Evolutionary conservation across 2,888 invertebrate genomes (phyloP).

Genomic region (Sycophila texana): DNA sequence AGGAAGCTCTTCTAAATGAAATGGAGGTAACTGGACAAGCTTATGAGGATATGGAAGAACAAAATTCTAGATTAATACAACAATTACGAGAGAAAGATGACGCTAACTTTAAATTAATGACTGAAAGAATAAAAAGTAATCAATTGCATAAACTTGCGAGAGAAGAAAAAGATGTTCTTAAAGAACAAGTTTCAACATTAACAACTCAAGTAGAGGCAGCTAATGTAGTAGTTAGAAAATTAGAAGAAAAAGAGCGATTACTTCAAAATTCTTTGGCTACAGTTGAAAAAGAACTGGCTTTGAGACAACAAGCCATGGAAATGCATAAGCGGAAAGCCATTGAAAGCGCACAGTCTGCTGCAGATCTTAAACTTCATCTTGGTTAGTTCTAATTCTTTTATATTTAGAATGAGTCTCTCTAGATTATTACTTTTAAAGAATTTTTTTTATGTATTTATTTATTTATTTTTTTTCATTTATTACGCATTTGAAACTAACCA

Average conservation of each 20-base stretch:
- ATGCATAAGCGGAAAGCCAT: conserved; percentile 98
- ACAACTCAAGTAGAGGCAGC: conserved; percentile 96
- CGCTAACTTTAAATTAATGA: conserved; percentile 99
- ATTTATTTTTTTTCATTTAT: too few species aligned
- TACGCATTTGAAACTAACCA: too few species aligned
- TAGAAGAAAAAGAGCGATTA: conserved; percentile 97
- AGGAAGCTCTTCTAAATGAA: conserved; percentile 96
- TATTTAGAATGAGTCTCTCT: conserved; percentile 8
- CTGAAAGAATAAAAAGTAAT: conserved; percentile 96
- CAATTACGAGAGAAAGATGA: conserved; percentile 98
- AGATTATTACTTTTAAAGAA: not conserved
- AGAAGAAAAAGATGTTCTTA: conserved; percentile 95
- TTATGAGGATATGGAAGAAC: conserved; percentile 99
- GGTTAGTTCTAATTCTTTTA: conserved; percentile 76
- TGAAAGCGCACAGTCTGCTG: conserved; percentile 97
- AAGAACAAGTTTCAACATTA: conserved; percentile 87
- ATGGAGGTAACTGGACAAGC: conserved; percentile 99
- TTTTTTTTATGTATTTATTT: too few species aligned
- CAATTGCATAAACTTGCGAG: conserved; percentile 94
- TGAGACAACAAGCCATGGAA: conserved; percentile 97
- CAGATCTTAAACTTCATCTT: conserved; percentile 96
- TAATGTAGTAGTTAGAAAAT: conserved; percentile 92
- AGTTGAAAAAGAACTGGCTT: conserved; percentile 94
- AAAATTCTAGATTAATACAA: conserved; percentile 95
- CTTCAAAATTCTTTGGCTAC: conserved; percentile 93